Conservation (phyloP, 2,113 vertebrate species). For the Pristiophorus japonicus region DNA sequence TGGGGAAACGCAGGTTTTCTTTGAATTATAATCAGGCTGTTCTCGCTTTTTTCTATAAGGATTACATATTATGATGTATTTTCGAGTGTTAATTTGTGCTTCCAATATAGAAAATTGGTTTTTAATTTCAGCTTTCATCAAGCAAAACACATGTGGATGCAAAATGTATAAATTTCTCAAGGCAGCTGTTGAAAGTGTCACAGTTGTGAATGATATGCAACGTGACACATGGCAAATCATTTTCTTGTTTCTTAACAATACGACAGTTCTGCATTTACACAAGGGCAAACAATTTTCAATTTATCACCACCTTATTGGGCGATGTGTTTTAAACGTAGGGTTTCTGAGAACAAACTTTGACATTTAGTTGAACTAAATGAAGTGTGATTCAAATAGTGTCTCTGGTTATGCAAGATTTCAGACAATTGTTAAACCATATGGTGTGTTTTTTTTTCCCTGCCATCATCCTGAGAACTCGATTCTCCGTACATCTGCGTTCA, state of each 20-base stretch:
- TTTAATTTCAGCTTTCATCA: slow-evolving; percentile 72
- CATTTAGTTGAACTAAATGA: slow-evolving; percentile 49
- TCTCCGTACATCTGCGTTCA: slow-evolving; percentile 72
- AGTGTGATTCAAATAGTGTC: slow-evolving; percentile 61
- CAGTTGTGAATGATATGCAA: slow-evolving; percentile 73
- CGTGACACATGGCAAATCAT: slow-evolving; percentile 68
- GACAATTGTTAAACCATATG: slow-evolving; percentile 79
- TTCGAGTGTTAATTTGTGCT: slow-evolving; percentile 75
- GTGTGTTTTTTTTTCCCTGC: slow-evolving; percentile 76
- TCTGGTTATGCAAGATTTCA: slow-evolving; percentile 70
- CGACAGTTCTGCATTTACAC: slow-evolving; percentile 66
- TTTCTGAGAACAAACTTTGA: slow-evolving; percentile 35
- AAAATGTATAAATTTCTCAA: slow-evolving; percentile 68
- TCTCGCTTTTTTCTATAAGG: slow-evolving; percentile 65
- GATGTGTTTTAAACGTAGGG: neutral
- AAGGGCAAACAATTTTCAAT: slow-evolving; percentile 61
- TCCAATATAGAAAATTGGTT: slow-evolving; percentile 76
- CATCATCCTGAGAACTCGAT: slow-evolving; percentile 76
- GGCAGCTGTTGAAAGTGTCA: slow-evolving; percentile 77
- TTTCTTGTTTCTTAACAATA: slow-evolving; percentile 74
- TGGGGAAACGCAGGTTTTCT: slow-evolving; percentile 55
- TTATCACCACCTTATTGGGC: slow-evolving; percentile 48
- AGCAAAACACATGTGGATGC: slow-evolving; percentile 79
- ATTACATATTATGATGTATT: slow-evolving; percentile 65
- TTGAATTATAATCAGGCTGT: slow-evolving; percentile 67